Conservation (phyloP, 2,888 invertebrate species). For the Autographa pulchrina region DNA sequence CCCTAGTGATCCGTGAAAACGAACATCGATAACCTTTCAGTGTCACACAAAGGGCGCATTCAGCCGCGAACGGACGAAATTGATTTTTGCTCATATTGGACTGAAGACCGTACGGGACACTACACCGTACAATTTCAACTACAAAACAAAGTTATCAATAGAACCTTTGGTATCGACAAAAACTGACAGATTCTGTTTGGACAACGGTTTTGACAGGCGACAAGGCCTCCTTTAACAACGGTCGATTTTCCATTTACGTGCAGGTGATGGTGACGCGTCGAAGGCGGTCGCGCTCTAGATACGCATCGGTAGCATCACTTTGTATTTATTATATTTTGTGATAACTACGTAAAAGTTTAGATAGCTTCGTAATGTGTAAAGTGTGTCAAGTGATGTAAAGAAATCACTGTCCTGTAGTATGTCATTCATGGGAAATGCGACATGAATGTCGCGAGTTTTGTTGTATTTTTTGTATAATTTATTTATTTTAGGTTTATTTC, state of each 20-base stretch:
- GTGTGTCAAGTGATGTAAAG: too few relatives aligned
- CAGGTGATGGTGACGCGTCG: constrained; percentile 28
- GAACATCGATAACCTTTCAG: constrained; percentile 85
- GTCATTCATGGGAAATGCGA: too few relatives aligned
- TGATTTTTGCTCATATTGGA: constrained; percentile 83
- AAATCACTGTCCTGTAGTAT: too few relatives aligned
- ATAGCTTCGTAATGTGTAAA: background rate
- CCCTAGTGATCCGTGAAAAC: constrained; percentile 83
- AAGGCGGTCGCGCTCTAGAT: constrained; percentile 24
- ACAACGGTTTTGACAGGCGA: constrained; percentile 47
- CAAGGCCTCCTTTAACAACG: constrained; percentile 34
- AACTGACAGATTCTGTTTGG: constrained; percentile 33
- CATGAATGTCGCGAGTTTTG: too few relatives aligned
- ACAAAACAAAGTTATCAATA: constrained; percentile 57
- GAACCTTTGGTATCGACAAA: constrained; percentile 32
- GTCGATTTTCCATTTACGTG: constrained; percentile 48
- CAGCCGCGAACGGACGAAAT: constrained; percentile 83
- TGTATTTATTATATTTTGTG: background rate
- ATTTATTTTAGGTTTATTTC: too few relatives aligned
- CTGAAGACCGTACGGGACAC: constrained; percentile 54
- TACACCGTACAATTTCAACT: constrained; percentile 51
- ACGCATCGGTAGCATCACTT: constrained; percentile 5
- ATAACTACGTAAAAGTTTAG: background rate
- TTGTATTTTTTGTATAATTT: too few relatives aligned
- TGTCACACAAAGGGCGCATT: constrained; percentile 83